These are phyloP conservation scores for Geococcyx californianus DNA, from an alignment of 2,113 vertebrate genomes.

Conservation along the genomic window DNA sequence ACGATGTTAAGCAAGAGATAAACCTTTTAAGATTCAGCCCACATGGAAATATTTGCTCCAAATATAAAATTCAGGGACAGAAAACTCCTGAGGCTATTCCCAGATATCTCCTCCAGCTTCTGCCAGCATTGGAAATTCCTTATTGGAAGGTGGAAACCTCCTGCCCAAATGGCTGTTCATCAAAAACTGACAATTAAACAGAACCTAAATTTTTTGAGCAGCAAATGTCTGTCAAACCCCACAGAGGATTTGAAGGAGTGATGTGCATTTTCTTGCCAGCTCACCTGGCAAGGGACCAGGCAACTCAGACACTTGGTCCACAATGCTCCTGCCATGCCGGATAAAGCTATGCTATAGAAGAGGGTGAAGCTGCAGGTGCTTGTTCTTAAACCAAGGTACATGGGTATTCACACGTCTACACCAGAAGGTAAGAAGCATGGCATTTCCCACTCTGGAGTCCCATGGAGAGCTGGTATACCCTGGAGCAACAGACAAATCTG, in stretches of 20 bases:
- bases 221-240: background rate
- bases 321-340: background rate
- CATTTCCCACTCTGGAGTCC: background rate
- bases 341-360: rapidly evolving
- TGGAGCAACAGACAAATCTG: background rate
- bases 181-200: background rate
- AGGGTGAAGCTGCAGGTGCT: background rate
- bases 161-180: background rate
- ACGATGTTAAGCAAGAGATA: background rate
- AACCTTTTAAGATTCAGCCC: background rate
- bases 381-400: background rate
- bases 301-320: background rate
- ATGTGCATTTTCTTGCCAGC: background rate
- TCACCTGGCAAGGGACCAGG: background rate
- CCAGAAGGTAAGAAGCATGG: background rate
- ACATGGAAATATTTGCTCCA: background rate
- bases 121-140: background rate
- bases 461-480: background rate
- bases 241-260: background rate
- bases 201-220: background rate
- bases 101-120: background rate
- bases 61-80: background rate
- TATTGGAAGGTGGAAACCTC: background rate
- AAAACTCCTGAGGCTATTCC: background rate
- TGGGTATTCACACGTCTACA: background rate